Percentiles rank a stretch among this genome's conserved stretches.
phyloP scores from a whole-genome alignment of 2,888 invertebrate genomes.

The Hemicrepidius hirtus region DNA sequence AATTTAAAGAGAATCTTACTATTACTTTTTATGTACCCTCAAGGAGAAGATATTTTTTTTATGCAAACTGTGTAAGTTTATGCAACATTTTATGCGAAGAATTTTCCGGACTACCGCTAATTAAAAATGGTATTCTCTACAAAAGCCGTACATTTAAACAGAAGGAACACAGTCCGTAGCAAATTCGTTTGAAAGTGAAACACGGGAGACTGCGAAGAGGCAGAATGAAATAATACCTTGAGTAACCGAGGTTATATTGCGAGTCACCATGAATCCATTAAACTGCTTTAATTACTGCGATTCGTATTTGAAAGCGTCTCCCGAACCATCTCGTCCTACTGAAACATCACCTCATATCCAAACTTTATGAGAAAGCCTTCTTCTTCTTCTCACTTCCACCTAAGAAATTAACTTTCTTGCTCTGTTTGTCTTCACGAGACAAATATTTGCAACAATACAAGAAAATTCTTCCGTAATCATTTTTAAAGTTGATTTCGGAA shows the following conservation, averaged over 20 bases:
- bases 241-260: constrained; percentile 44
- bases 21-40: too few relatives aligned
- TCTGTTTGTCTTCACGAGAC: background rate
- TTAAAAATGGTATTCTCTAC: constrained; percentile 19
- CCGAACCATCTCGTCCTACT: constrained; percentile 37
- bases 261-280: constrained; percentile 44
- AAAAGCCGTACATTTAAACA: constrained; percentile 17
- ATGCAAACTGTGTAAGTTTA: background rate
- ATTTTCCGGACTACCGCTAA: constrained; percentile 13
- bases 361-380: constrained; percentile 27
- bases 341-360: constrained; percentile 36
- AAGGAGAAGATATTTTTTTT: too few relatives aligned
- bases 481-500: too few relatives aligned
- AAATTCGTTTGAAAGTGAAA: constrained; percentile 33
- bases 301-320: constrained; percentile 45
- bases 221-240: constrained; percentile 44
- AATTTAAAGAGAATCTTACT: too few relatives aligned
- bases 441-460: background rate
- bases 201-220: constrained; percentile 33
- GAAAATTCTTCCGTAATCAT: too few relatives aligned
- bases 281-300: constrained; percentile 45
- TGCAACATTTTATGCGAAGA: background rate
- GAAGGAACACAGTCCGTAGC: constrained; percentile 15
- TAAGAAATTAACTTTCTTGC: background rate
- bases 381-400: constrained; percentile 17